phyloP scores from a whole-genome alignment of 2,888 invertebrate genomes.

The Troides aeacus region DNA sequence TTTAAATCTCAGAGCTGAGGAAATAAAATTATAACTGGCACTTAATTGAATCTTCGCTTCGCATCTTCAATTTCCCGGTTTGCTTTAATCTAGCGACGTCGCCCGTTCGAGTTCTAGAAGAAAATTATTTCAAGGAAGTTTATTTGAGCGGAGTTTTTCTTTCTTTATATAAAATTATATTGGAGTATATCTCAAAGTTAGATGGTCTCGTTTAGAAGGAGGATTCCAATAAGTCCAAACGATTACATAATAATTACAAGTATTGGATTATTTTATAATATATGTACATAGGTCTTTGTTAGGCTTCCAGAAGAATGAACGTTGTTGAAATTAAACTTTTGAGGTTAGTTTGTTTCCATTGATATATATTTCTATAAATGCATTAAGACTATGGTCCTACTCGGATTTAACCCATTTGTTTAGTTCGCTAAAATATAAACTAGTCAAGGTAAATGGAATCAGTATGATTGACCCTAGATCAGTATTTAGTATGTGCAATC shows the following conservation, averaged over 20 bases:
- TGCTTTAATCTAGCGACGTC: slow-evolving; percentile 12
- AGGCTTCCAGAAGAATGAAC: too few species aligned
- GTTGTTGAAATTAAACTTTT: too few species aligned
- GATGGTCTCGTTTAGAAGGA: too few species aligned
- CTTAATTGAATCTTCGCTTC: slow-evolving; percentile 16
- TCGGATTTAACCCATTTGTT: too few species aligned
- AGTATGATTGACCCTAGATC: neutral
- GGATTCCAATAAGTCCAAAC: too few species aligned
- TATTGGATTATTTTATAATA: too few species aligned
- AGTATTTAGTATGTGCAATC: neutral
- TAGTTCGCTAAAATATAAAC: too few species aligned
- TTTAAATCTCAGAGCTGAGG: neutral
- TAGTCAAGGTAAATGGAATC: neutral
- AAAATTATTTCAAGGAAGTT: slow-evolving; percentile 3
- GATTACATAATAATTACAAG: too few species aligned
- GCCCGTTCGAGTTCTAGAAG: slow-evolving; percentile 7
- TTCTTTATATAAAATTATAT: neutral
- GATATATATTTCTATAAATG: too few species aligned
- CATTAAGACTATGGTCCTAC: too few species aligned
- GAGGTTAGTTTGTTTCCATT: too few species aligned
- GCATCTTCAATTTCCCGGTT: slow-evolving; percentile 21
- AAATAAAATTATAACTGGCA: neutral
- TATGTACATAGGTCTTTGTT: too few species aligned
- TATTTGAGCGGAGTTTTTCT: neutral
- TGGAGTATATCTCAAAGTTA: neutral